Conservation (phyloP, 1,140 invertebrate species). For the Schlechtendalia chinensis region DNA sequence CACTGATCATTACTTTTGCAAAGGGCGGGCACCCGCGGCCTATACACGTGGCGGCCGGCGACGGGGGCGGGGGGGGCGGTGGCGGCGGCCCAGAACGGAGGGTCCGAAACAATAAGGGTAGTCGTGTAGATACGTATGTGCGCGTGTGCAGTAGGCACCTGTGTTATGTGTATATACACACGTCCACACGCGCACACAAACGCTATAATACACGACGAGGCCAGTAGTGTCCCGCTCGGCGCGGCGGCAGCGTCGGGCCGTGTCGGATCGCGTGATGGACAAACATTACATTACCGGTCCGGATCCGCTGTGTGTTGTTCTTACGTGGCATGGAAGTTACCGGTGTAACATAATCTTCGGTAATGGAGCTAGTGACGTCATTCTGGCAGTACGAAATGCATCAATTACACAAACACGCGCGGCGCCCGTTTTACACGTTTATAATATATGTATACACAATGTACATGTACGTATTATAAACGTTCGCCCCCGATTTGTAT, state of each 20-base stretch:
- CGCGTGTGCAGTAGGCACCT: neutral
- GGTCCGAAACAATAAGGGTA: neutral
- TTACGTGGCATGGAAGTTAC: slow-evolving; percentile 22
- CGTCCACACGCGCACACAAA: too few relatives aligned
- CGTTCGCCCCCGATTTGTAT: slow-evolving; percentile 24
- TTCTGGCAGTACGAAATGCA: slow-evolving; percentile 25
- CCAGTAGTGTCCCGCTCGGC: slow-evolving; percentile 4
- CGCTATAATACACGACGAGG: neutral
- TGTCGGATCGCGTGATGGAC: slow-evolving; percentile 37
- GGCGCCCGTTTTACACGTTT: neutral
- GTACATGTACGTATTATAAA: neutral
- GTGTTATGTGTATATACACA: too few relatives aligned
- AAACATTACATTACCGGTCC: slow-evolving; percentile 49
- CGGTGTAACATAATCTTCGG: slow-evolving; percentile 46
- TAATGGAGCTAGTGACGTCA: slow-evolving; percentile 50
- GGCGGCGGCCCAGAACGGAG: neutral
- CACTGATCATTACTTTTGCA: slow-evolving; percentile 44
- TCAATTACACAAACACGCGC: slow-evolving; percentile 43
- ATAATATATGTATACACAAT: neutral
- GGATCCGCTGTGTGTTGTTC: slow-evolving; percentile 32
- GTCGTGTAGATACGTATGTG: neutral
- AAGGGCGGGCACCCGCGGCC: slow-evolving; percentile 9
- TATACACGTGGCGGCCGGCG: neutral
- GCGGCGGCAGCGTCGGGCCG: neutral
- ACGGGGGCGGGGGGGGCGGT: neutral